Evolutionary conservation across 2,113 vertebrate species (phyloP).

Genomic region (Otocyon megalotis): DNA sequence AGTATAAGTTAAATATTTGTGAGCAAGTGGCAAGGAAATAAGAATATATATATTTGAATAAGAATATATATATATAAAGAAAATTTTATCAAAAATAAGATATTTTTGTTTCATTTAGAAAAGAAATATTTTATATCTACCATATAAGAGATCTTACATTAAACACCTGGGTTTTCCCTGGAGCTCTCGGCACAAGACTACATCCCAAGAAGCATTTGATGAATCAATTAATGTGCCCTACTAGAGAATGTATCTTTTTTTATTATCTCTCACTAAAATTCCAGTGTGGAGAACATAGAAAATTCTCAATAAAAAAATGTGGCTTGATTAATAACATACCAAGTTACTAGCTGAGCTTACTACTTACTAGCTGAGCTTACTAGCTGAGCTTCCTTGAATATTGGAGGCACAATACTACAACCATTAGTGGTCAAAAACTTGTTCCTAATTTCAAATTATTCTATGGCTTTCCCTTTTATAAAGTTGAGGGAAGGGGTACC

Average conservation of each 20-base stretch:
- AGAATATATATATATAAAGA: not conserved
- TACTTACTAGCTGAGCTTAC: not conserved
- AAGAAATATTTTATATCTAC: not conserved
- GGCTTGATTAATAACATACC: not conserved
- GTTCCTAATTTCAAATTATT: conserved; percentile 42
- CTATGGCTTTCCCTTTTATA: not conserved
- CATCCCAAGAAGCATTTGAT: not conserved
- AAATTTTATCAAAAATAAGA: not conserved
- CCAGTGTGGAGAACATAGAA: not conserved
- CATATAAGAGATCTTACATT: not conserved
- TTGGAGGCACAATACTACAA: not conserved
- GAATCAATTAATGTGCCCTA: not conserved
- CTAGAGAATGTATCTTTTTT: not conserved
- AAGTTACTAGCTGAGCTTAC: not conserved
- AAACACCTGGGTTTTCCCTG: not conserved
- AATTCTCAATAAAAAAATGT: not conserved
- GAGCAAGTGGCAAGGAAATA: not conserved
- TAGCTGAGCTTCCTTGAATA: not conserved
- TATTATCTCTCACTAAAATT: not conserved
- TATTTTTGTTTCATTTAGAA: not conserved
- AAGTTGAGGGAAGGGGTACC: not conserved
- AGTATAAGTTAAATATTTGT: not conserved
- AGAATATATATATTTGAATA: not conserved
- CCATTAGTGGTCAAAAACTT: not conserved
- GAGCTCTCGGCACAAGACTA: not conserved